Percentiles rank a stretch among this genome's conserved stretches.
Conservation (phyloP, 2,797 vertebrate genomes). For the Poeciliopsis gracilis region DNA sequence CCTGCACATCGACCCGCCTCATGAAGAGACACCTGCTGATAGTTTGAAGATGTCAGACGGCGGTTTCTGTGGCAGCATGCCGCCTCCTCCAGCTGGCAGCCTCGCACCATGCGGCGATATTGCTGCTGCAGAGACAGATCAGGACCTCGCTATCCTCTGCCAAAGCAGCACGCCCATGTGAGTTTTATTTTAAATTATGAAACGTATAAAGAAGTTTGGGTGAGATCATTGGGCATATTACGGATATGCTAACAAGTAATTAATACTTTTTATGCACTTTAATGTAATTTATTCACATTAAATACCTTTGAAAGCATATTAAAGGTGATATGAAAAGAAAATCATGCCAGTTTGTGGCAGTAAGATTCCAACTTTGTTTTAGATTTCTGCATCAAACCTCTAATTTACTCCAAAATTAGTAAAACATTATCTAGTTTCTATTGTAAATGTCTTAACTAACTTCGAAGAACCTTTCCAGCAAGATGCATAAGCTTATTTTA, state of each 20-base stretch:
- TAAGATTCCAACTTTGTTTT: not conserved
- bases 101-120: constrained; percentile 26
- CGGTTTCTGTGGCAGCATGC: constrained; percentile 40
- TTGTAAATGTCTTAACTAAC: too few species aligned
- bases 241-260: not conserved
- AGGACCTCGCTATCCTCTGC: constrained; percentile 78
- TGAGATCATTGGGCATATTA: not conserved
- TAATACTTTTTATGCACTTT: not conserved
- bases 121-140: constrained; percentile 52
- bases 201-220: not conserved
- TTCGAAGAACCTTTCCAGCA: too few species aligned
- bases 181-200: constrained; percentile 28
- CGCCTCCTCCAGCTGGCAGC: constrained; percentile 17
- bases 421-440: too few species aligned
- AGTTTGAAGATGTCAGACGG: constrained; percentile 30
- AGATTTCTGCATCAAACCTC: not conserved
- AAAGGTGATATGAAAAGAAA: not conserved
- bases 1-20: constrained; percentile 21
- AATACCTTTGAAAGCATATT: not conserved
- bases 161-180: constrained; percentile 80
- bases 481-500: too few species aligned
- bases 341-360: not conserved
- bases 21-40: constrained; percentile 48
- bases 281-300: not conserved
- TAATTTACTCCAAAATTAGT: not conserved